A percentile compares a stretch with the other conserved stretches of the same genome.
These are phyloP conservation scores for Ceratina australensis DNA, from an alignment of 1,140 invertebrate genomes.

Conservation along the genomic window DNA sequence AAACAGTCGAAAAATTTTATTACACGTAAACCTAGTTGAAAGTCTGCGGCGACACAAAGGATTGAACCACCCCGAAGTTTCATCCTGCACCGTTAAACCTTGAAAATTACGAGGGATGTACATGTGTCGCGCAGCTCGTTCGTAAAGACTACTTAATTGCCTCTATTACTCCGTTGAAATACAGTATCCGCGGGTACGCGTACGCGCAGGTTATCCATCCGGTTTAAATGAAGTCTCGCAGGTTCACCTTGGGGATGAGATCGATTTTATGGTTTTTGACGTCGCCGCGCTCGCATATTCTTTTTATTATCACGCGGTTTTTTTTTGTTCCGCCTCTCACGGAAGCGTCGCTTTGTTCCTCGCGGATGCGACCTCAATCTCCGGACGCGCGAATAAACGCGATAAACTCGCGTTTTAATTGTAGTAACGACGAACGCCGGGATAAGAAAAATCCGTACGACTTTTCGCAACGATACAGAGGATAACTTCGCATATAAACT, in stretches of 20 bases:
- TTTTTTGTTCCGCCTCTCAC: neutral
- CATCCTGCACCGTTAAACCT: constrained; percentile 14
- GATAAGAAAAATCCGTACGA: neutral
- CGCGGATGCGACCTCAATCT: neutral
- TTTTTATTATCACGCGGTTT: neutral
- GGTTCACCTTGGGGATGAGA: constrained; percentile 55
- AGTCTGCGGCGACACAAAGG: neutral
- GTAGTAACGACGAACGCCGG: neutral
- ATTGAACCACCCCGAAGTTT: constrained; percentile 8
- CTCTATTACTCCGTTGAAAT: constrained; percentile 16
- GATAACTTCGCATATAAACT: too few species aligned
- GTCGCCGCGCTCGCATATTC: neutral
- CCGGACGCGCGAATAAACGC: neutral
- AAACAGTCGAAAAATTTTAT: too few species aligned
- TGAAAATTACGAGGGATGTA: constrained; percentile 44
- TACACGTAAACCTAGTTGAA: too few species aligned
- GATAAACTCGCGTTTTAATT: neutral
- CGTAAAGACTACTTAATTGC: constrained; percentile 61
- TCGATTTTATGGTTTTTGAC: constrained; percentile 34
- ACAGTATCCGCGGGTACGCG: constrained; percentile 11
- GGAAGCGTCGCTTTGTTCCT: constrained; percentile 13
- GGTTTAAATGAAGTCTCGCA: constrained; percentile 53
- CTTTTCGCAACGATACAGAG: too few species aligned
- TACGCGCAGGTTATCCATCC: constrained; percentile 48
- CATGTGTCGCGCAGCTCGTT: constrained; percentile 48